Evolutionary conservation across 2,888 invertebrate genomes (phyloP), one percentile per base, ranked within the genome.

Genomic region (Odontomyia ornata): DNA sequence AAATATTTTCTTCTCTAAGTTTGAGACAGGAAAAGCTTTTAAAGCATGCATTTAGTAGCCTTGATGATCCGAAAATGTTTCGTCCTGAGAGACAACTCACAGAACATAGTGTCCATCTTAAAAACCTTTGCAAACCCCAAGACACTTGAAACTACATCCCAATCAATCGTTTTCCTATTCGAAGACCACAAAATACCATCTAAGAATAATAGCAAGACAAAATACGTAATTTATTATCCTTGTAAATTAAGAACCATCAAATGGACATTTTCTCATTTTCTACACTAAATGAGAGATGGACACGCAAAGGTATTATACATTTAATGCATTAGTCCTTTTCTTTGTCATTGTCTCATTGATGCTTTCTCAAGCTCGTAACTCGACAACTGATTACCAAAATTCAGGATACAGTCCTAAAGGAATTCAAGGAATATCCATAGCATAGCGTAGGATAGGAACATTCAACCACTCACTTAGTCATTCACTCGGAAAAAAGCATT

Each of bases 251-350:
- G 77, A 71, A 77, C 77, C 77, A 5, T 77, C 71, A 78, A 78
- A 71, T 77, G 78, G 75, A 75, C 77, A 77, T 78, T 77, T 78
- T 77, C 78, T 62, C 78, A 78, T 78, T 78, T 77, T 36, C 36
- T 36, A 60, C 64, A 57, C 71, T 71, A 76, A 78, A 78, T 78
- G 78, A 78, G 78, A 77, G 75, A 77, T 78, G 77, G 75, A 78
- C 78, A 78, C 78, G 78, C 78, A 78, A 78, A 77, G 78, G 75
- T 78, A 77, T 78, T 78, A 78, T 9, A 36, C 36, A 36, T 36
- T 36, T 36, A 36, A 36, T 36, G 36, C 9, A 5, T 36, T 36
- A 3, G 9, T 36, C 36, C 36, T 69, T 60, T 21, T 60, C 36
- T 36, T 36, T 36, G 36, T 36, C 36, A 36, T 36, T 36, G 36